These are phyloP conservation scores for Biston betularia DNA, from an alignment of 2,888 invertebrate genomes.

Conservation along the genomic window DNA sequence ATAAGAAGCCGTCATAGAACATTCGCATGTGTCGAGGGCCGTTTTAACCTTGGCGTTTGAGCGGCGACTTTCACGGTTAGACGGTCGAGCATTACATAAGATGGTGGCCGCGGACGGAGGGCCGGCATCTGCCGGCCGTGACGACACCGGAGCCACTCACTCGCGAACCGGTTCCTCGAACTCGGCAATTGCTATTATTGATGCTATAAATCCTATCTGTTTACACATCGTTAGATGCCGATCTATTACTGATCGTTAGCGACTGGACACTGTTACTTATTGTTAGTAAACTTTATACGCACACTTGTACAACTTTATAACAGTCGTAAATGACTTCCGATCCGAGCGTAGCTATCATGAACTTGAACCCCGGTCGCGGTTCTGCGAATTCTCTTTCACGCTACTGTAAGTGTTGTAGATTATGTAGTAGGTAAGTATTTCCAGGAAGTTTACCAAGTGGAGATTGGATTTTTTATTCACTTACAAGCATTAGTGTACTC, in stretches of 20 bases:
- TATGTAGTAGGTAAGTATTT: not conserved
- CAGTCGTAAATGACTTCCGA: slow-evolving; percentile 20
- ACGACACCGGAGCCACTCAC: slow-evolving; percentile 75
- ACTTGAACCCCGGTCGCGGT: slow-evolving; percentile 24
- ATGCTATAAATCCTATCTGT: slow-evolving; percentile 44
- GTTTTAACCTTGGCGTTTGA: slow-evolving; percentile 85
- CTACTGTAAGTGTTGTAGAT: not conserved
- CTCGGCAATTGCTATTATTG: slow-evolving; percentile 39
- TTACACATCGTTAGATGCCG: slow-evolving; percentile 44
- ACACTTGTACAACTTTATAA: slow-evolving; percentile 16
- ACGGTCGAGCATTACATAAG: slow-evolving; percentile 81
- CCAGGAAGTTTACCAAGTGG: not conserved
- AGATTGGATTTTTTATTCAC: not conserved
- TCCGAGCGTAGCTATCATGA: slow-evolving; percentile 19
- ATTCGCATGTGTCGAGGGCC: slow-evolving; percentile 81
- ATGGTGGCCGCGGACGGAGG: slow-evolving; percentile 59
- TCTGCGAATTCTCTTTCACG: slow-evolving; percentile 16
- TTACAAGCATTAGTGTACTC: too few relatives aligned
- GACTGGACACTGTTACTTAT: slow-evolving; percentile 38
- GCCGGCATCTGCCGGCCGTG: slow-evolving; percentile 67
- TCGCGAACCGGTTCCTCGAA: slow-evolving; percentile 70
- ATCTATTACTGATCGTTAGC: slow-evolving; percentile 43
- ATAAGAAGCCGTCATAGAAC: slow-evolving; percentile 71
- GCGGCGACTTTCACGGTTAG: slow-evolving; percentile 86
- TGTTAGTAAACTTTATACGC: slow-evolving; percentile 29